Evolutionary conservation across 2,113 vertebrate genomes (phyloP), one percentile per base, ranked within the genome.

Genomic region (Colistium nudipinnis): DNA sequence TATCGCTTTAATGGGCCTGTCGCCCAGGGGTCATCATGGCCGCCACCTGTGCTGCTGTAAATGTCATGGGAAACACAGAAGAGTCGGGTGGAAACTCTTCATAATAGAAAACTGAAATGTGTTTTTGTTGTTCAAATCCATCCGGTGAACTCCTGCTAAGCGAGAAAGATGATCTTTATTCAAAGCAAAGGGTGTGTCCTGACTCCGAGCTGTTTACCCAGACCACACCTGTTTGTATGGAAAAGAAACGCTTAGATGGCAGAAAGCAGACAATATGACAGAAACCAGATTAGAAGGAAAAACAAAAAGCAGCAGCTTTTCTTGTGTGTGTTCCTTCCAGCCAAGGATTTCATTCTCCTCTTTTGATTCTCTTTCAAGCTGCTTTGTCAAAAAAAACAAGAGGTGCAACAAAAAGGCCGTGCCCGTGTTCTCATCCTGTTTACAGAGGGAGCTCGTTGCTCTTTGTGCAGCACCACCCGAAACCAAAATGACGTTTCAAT

Each of bases 1-100:
- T 81, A 70, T 84, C 79, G 51, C 68, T 74, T 76, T 81, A 81
- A 88, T 80, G 59, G 49, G 49, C 52, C 53, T 54, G 70, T 64
- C 47, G 49, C 65, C 85, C 76, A 62, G n/a, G 12, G 24, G 84
- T 88, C 76, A 11, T 74, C 51, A 65, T 87, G 79, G 73, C 57
- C 10, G 49, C 76, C 70, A 36, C 20, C 22, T 3, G 60, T n/a
- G 59, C 25, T 36, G 14, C 62, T 45, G 24, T 51, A 22, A 35
- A 59, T 67, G 47, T 75, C 35, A n/a, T n/a, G n/a, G n/a, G n/a
- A n/a, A n/a, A n/a, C n/a, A n/a, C n/a, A n/a, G n/a, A n/a, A n/a
- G n/a, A n/a, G n/a, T n/a, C n/a, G n/a, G n/a, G n/a, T n/a, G n/a
- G n/a, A n/a, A n/a, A n/a, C n/a, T n/a, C n/a, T n/a, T n/a, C n/a